Evolutionary conservation across 2,113 vertebrate species (phyloP).

Genomic region (Argyrosomus japonicus): DNA sequence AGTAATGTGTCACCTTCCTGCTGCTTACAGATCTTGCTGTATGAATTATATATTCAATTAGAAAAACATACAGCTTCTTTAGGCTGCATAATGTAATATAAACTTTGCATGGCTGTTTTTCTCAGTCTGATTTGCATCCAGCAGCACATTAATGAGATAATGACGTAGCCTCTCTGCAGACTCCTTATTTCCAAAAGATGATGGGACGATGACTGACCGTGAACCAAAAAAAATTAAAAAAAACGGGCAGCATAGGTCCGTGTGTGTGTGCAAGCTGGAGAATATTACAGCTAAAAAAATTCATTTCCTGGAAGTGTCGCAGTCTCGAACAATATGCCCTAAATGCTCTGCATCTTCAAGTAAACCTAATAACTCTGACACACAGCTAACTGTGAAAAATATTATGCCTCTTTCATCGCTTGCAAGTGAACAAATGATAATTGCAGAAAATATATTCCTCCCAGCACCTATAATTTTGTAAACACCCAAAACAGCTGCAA

Average conservation of each 20-base stretch:
- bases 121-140: conserved; percentile 19
- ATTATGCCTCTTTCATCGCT: conserved; percentile 59
- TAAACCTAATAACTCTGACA: conserved; percentile 70
- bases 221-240: conserved; percentile 12
- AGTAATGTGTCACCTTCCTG: conserved; percentile 7
- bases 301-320: conserved; percentile 68
- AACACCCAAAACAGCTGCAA: conserved; percentile 61
- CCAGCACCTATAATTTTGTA: conserved; percentile 61
- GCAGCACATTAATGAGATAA: background rate
- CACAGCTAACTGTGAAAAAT: conserved; percentile 69
- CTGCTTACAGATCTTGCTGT: background rate
- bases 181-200: conserved; percentile 41
- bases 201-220: conserved; percentile 53
- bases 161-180: conserved; percentile 36
- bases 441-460: conserved; percentile 67
- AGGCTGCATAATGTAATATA: conserved; percentile 8
- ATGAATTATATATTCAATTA: conserved; percentile 12
- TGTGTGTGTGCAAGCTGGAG: conserved; percentile 29
- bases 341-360: conserved; percentile 67
- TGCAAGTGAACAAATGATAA: conserved; percentile 70
- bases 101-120: conserved; percentile 19
- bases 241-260: conserved; percentile 35
- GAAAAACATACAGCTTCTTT: background rate
- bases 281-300: conserved; percentile 63
- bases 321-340: conserved; percentile 70